These are phyloP conservation scores for Drosophila quadrilineata DNA, from an alignment of 1,140 invertebrate species.

Conservation along the genomic window DNA sequence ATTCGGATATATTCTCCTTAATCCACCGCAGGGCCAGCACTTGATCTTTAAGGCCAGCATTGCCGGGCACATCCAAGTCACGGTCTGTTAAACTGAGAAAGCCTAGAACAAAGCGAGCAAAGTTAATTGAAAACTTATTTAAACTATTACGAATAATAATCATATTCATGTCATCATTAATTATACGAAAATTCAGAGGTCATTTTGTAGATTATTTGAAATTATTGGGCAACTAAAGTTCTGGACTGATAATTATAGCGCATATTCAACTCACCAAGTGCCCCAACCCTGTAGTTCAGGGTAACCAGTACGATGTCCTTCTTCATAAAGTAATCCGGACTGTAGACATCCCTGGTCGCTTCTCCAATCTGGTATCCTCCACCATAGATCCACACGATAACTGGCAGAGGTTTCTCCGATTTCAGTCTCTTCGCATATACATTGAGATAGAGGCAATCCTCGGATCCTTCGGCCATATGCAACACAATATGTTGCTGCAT, in stretches of 20 bases:
- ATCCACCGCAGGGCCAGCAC: conserved; percentile 81
- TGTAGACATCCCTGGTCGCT: conserved; percentile 80
- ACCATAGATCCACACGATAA: conserved; percentile 88
- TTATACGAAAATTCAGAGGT: too few relatives aligned
- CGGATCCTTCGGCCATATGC: conserved; percentile 51
- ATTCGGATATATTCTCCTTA: conserved; percentile 65
- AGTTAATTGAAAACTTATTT: not conserved
- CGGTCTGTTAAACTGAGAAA: conserved; percentile 77
- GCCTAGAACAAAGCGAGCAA: conserved; percentile 39
- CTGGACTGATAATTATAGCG: not conserved
- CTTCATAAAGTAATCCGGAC: conserved; percentile 85
- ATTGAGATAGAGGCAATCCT: conserved; percentile 76
- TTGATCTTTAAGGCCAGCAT: conserved; percentile 81
- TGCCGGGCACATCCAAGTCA: conserved; percentile 69
- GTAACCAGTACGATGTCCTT: conserved; percentile 86
- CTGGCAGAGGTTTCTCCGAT: conserved; percentile 81
- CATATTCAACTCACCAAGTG: conserved; percentile 80
- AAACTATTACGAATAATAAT: too few relatives aligned
- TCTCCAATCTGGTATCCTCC: conserved; percentile 84
- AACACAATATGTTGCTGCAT: conserved; percentile 55
- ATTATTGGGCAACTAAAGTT: too few relatives aligned
- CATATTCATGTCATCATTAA: too few relatives aligned
- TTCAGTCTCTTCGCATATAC: conserved; percentile 63
- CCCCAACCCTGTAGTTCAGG: conserved; percentile 87
- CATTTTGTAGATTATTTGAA: too few relatives aligned